phyloP scores from a whole-genome alignment of 2,888 invertebrate genomes.

The Amaurobius ferox region DNA sequence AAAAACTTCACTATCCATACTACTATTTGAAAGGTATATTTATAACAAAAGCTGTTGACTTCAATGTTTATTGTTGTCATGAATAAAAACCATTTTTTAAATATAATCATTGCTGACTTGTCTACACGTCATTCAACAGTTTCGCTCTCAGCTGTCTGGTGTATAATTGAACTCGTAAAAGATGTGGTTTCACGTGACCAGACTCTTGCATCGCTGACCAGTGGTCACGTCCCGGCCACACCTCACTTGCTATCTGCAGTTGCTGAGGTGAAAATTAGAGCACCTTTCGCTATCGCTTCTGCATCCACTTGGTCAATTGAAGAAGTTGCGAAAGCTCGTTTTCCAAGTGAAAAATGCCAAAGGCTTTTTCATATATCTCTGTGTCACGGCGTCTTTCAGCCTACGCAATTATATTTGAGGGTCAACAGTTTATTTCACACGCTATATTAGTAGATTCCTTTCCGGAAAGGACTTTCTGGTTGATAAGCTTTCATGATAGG shows the following conservation, averaged over 20 bases:
- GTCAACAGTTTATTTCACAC: no score
- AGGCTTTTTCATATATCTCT: background rate
- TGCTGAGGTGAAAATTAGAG: conserved; percentile 24
- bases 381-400: conserved; percentile 7
- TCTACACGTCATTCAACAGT: no score
- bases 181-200: background rate
- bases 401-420: background rate
- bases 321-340: conserved; percentile 31
- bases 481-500: no score
- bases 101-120: no score
- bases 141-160: no score
- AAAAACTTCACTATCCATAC: no score
- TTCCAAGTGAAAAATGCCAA: background rate
- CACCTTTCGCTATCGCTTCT: conserved; percentile 17
- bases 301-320: conserved; percentile 5
- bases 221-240: conserved; percentile 31
- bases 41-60: no score
- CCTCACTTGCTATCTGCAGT: background rate
- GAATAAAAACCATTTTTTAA: no score
- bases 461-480: no score
- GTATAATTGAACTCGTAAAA: background rate
- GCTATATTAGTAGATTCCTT: no score
- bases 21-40: no score
- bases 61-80: no score
- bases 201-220: conserved; percentile 28